phyloP scores from a whole-genome alignment of 2,113 vertebrate species.

The Gobius niger region DNA sequence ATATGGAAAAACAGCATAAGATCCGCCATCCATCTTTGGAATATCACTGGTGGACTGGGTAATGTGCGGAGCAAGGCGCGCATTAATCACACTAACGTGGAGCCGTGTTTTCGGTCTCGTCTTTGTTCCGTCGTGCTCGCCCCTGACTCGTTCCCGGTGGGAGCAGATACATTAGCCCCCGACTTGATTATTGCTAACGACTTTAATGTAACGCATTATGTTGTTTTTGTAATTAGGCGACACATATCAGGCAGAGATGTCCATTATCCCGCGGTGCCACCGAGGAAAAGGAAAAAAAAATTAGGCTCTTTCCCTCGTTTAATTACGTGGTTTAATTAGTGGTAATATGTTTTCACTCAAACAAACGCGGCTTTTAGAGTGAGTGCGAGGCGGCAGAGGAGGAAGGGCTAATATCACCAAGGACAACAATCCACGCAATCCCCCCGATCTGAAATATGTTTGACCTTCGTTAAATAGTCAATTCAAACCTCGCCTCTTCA shows the following conservation, averaged over 20 bases:
- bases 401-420: slow-evolving; percentile 16
- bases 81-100: slow-evolving; percentile 42
- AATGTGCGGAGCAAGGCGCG: slow-evolving; percentile 21
- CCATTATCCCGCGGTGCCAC: slow-evolving; percentile 86
- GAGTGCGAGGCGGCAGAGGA: not conserved
- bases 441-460: not conserved
- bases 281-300: slow-evolving; percentile 63
- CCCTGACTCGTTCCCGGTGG: slow-evolving; percentile 61
- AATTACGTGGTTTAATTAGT: slow-evolving; percentile 73
- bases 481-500: not conserved
- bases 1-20: not conserved
- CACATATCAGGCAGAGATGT: slow-evolving; percentile 78
- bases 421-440: not conserved
- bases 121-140: slow-evolving; percentile 8
- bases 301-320: slow-evolving; percentile 76
- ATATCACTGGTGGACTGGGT: slow-evolving; percentile 28
- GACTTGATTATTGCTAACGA: slow-evolving; percentile 91
- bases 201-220: slow-evolving; percentile 88
- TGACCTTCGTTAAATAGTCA: not conserved
- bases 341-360: slow-evolving; percentile 56
- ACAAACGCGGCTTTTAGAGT: slow-evolving; percentile 57
- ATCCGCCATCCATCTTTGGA: not conserved
- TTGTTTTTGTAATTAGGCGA: slow-evolving; percentile 83
- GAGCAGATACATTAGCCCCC: slow-evolving; percentile 84
- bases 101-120: slow-evolving; percentile 72